Percentiles rank a stretch among this genome's conserved stretches.
Conservation (phyloP, 2,888 invertebrate species). For the Heliconius sara region DNA sequence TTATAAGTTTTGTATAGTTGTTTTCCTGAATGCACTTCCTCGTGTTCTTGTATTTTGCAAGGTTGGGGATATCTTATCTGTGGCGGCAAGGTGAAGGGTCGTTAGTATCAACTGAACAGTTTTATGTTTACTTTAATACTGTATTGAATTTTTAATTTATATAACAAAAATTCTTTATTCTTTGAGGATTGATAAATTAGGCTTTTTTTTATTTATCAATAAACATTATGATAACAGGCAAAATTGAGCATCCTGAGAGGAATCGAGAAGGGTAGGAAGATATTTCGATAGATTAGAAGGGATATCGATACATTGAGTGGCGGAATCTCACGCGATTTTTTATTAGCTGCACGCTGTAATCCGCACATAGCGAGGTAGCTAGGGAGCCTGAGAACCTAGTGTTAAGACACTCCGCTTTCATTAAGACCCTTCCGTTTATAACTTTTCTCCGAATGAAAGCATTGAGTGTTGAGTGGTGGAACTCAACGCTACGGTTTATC, state of each 20-base stretch:
- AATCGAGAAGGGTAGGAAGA: not conserved
- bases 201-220: not conserved
- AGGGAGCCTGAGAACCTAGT: too few species aligned
- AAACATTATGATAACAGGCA: not conserved
- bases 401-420: too few species aligned
- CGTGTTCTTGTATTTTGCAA: conserved; percentile 33
- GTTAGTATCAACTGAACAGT: conserved; percentile 9
- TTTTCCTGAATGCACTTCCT: conserved; percentile 44
- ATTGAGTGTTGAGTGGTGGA: too few species aligned
- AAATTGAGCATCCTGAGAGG: not conserved
- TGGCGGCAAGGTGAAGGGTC: conserved; percentile 40
- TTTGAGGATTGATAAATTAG: not conserved
- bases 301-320: too few species aligned
- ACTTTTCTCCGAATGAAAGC: too few species aligned
- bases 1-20: conserved; percentile 31
- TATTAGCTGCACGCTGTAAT: too few species aligned
- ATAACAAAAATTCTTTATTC: not conserved
- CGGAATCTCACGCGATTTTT: too few species aligned
- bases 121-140: conserved; percentile 5
- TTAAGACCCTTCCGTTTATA: too few species aligned
- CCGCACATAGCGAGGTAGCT: too few species aligned
- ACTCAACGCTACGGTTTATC: too few species aligned
- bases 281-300: too few species aligned
- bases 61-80: conserved; percentile 43
- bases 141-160: not conserved